Evolutionary conservation across 2,797 vertebrate species (phyloP), one percentile per base, ranked within the genome.

Genomic region (Lepilemur ruficaudatus): DNA sequence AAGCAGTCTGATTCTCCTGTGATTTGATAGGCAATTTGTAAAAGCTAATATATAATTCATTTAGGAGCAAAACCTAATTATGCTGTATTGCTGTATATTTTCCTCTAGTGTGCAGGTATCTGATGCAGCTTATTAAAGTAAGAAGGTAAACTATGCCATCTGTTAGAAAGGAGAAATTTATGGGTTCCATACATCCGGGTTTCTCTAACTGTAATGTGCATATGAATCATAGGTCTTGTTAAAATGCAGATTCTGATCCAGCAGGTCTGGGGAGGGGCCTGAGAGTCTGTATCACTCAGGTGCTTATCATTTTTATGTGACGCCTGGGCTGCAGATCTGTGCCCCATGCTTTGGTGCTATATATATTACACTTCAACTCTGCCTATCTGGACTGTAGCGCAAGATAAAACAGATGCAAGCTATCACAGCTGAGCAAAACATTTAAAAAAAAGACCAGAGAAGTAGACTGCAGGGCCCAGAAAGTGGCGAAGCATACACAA

Each of bases 41-140:
- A 96, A 92, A 91, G 82, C 91, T 89, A 95, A 91, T 84, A 92
- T 84, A 69, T 88, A 92, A 97, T 95, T 96, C 82, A 79, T 94
- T 95, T 96, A 96, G 85, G 93, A 92, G 81, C 85, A 86, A 94
- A 94, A 79, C 82, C 82, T 94, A 84, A 91, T 96, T 96, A 95
- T 95, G 79, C 78, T 79, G 2, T 78, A 92, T 90, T 86, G 78
- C 87, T 70, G 69, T 89, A 13, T 86, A 67, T 85, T 85, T 86
- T 87, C 84, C 92, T 96, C 97, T 93, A 63, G 89, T 46, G 55
- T 88, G 57, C 69, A 69, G 57, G 30, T 85, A 65, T 65, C 32
- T 48, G 50, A 75, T 50, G 28, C 46, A 52, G 59, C 75, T 97
- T 89, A 86, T 63, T 83, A 86, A 83, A 90, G 46, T 65, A 35